phyloP scores from a whole-genome alignment of 2,888 invertebrate species.

The Catocala nupta region DNA sequence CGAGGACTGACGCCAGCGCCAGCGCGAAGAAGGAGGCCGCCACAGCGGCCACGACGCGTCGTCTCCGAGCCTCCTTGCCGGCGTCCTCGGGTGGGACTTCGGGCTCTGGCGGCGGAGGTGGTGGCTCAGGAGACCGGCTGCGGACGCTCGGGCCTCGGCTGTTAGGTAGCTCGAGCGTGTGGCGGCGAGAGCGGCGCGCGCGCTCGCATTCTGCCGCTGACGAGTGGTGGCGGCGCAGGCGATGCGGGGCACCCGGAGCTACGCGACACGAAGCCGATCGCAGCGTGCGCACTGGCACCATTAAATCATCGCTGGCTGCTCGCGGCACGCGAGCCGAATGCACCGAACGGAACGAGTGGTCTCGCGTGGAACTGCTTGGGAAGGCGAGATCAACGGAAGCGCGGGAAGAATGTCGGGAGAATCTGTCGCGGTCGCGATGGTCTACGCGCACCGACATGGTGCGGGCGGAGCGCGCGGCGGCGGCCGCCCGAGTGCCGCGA shows the following conservation, averaged over 20 bases:
- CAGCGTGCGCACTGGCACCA: slow-evolving; percentile 82
- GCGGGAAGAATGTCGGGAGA: slow-evolving; percentile 84
- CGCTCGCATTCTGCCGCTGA: slow-evolving; percentile 84
- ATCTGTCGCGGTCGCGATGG: slow-evolving; percentile 82
- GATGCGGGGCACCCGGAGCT: slow-evolving; percentile 79
- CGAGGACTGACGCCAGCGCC: slow-evolving; percentile 91
- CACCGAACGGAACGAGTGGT: slow-evolving; percentile 82
- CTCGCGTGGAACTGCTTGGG: slow-evolving; percentile 77
- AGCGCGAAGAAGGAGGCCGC: slow-evolving; percentile 92
- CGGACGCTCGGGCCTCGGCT: slow-evolving; percentile 82
- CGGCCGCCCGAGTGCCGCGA: slow-evolving; percentile 83
- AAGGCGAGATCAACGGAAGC: slow-evolving; percentile 82
- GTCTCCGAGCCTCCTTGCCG: slow-evolving; percentile 89
- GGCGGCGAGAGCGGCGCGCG: slow-evolving; percentile 80
- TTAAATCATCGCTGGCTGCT: slow-evolving; percentile 81
- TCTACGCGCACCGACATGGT: slow-evolving; percentile 85
- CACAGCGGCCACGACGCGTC: slow-evolving; percentile 90
- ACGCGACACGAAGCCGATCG: slow-evolving; percentile 83
- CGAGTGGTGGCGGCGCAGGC: slow-evolving; percentile 82
- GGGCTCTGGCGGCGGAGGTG: slow-evolving; percentile 73
- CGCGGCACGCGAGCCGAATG: slow-evolving; percentile 83
- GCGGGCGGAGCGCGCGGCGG: slow-evolving; percentile 83
- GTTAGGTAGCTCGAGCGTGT: slow-evolving; percentile 79
- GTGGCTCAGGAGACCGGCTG: slow-evolving; percentile 80
- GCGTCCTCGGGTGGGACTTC: slow-evolving; percentile 84